Evolutionary conservation across 1,140 invertebrate genomes (phyloP).

Genomic region (Drosophila obscura): DNA sequence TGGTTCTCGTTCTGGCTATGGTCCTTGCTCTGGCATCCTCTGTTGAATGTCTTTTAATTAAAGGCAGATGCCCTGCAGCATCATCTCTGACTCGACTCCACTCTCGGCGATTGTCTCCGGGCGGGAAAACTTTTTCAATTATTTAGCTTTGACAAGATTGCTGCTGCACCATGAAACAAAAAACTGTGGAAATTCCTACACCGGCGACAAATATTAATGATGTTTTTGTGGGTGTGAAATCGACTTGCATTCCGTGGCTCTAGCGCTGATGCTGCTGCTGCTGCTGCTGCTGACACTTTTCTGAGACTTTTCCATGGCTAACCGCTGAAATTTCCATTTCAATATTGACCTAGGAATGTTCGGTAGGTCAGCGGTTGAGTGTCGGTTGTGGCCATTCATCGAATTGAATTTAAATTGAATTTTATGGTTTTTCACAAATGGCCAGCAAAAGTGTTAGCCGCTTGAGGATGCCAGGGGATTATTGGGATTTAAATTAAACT

Average conservation of each 20-base stretch:
- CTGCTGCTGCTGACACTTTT: conserved; percentile 26
- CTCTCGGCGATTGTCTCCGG: conserved; percentile 22
- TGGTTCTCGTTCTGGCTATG: conserved; percentile 4
- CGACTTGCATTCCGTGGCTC: neutral
- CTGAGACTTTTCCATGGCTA: conserved; percentile 15
- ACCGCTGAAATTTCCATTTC: conserved; percentile 3
- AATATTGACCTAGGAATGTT: conserved; percentile 7
- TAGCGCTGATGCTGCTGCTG: neutral
- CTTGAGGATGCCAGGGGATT: neutral
- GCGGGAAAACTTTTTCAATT: conserved; percentile 72
- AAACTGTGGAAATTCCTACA: conserved; percentile 36
- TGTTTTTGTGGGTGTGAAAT: conserved; percentile 16
- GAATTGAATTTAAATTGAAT: conserved; percentile 26
- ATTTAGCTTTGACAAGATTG: conserved; percentile 67
- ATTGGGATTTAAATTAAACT: conserved; percentile 10
- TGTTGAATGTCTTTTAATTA: conserved; percentile 65
- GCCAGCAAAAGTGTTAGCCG: neutral
- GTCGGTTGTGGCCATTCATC: conserved; percentile 15
- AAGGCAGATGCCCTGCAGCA: conserved; percentile 53
- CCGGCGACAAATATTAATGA: conserved; percentile 66
- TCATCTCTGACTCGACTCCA: conserved; percentile 23
- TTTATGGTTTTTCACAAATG: conserved; percentile 28
- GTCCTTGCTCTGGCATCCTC: conserved; percentile 18
- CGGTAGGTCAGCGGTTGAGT: conserved; percentile 4
- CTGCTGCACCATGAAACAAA: conserved; percentile 34